Base-by-base conservation (phyloP, 1,140 invertebrate species). In the Frieseomelitta varia region DNA sequence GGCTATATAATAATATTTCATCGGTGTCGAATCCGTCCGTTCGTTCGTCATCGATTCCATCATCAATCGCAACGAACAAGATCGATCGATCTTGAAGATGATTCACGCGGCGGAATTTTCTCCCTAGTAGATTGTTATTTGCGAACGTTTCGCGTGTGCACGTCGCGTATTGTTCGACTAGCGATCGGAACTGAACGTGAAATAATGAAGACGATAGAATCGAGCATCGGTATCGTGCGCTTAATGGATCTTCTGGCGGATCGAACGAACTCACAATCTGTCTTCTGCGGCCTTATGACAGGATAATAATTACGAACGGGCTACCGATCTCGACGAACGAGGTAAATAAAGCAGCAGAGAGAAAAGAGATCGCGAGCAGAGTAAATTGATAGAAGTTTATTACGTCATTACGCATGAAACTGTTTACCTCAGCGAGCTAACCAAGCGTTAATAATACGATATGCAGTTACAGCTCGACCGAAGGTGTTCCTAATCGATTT, bases 221-320 rank as follows among this genome's bases (percentile, higher is more conserved):
- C 53, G 67, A 27, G 30, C 24, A 61, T 19, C 2, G 21, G 14
- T 24, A 47, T 30, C 30, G 39, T 34, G 34, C 12, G 2, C 12
- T 17, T 39, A 51, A 82, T 47, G 58, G 51, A 73, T 82, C 51
- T 27, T 74, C 61, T 47, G 24, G 4, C 24, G 34, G 61, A 68
- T 74, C 21, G 15, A 24, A 27, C 51, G 30, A 68, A 47, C 61
- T 77, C 27, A 73, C 80, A 77, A 82, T 82, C 80, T 63, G 80
- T 82, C 80, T 76, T 82, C 17, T 1, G 30, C 24, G 17, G n/a
- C 47, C 53, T 73, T 47, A 34, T 56, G 80, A 77, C 80, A 76
- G 80, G 80, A 76, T 82, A 82, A 82, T 82, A 82, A 82, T 82
- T 77, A 68, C 51, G 61, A 27, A 21, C 61, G 34, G 24, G 80